phyloP scores from a whole-genome alignment of 2,113 vertebrate genomes.

The Oxyura jamaicensis region DNA sequence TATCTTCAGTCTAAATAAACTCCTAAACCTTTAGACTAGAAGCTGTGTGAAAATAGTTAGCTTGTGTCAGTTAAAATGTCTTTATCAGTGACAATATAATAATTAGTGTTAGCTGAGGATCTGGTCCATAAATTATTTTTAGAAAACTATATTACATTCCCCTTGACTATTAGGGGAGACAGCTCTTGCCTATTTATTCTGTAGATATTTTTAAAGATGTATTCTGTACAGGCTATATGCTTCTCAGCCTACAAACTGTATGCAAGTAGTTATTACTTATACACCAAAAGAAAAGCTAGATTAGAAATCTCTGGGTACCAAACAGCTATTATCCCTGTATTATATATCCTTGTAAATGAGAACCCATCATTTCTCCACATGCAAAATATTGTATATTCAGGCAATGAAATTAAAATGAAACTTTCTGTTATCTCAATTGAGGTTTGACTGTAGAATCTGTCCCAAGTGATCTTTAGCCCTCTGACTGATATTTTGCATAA shows the following conservation, averaged over 20 bases:
- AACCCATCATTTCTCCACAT: not conserved
- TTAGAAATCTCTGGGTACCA: not conserved
- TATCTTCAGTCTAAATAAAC: not conserved
- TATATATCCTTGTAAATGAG: not conserved
- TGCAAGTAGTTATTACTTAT: not conserved
- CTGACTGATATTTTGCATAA: not conserved
- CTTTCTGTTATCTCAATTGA: not conserved
- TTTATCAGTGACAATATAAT: not conserved
- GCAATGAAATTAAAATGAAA: rapidly evolving
- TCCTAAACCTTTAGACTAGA: not conserved
- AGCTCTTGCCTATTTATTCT: not conserved
- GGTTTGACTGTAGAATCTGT: not conserved
- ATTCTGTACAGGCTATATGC: not conserved
- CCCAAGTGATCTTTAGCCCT: not conserved
- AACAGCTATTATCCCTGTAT: not conserved
- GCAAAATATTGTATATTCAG: not conserved
- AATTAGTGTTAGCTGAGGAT: not conserved
- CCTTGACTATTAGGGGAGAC: not conserved
- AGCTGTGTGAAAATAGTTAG: rapidly evolving
- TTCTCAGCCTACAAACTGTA: not conserved
- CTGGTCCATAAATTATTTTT: not conserved
- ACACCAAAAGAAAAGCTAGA: not conserved
- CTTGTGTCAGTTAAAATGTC: not conserved
- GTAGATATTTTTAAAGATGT: not conserved
- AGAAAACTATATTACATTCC: not conserved